These are phyloP conservation scores for Orycteropus afer DNA, from an alignment of 2,113 vertebrate genomes.

Conservation along the genomic window DNA sequence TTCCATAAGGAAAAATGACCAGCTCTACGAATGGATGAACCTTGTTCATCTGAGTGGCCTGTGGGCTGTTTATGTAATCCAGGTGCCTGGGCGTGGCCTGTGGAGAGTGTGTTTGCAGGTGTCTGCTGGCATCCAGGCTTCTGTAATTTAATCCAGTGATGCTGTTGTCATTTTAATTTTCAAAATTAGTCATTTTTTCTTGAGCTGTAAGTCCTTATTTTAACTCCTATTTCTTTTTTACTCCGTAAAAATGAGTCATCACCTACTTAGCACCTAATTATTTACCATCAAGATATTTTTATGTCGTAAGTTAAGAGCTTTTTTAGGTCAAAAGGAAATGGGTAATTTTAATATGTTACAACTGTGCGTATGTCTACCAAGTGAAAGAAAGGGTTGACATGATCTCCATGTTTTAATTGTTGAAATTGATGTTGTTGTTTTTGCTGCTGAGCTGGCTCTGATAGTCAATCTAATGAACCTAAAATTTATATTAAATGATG, in stretches of 20 bases:
- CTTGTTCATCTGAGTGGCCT: background rate
- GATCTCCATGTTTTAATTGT: background rate
- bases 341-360: conserved; percentile 29
- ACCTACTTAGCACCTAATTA: conserved; percentile 62
- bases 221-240: conserved; percentile 61
- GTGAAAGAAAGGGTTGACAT: background rate
- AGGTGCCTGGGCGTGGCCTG: background rate
- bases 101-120: background rate
- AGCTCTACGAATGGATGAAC: background rate
- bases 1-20: background rate
- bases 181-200: conserved; percentile 46
- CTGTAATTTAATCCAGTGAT: background rate
- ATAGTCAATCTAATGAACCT: background rate
- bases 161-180: conserved; percentile 41
- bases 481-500: conserved; percentile 6
- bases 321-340: conserved; percentile 23
- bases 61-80: background rate
- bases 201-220: conserved; percentile 48
- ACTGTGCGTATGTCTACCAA: background rate
- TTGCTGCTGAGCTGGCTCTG: background rate
- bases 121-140: background rate
- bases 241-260: conserved; percentile 61
- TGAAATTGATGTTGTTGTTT: background rate
- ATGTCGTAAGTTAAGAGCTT: conserved; percentile 53
- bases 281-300: conserved; percentile 68